Evolutionary conservation across 2,113 vertebrate species (phyloP).

Genomic region (Aleadryas rufinucha): DNA sequence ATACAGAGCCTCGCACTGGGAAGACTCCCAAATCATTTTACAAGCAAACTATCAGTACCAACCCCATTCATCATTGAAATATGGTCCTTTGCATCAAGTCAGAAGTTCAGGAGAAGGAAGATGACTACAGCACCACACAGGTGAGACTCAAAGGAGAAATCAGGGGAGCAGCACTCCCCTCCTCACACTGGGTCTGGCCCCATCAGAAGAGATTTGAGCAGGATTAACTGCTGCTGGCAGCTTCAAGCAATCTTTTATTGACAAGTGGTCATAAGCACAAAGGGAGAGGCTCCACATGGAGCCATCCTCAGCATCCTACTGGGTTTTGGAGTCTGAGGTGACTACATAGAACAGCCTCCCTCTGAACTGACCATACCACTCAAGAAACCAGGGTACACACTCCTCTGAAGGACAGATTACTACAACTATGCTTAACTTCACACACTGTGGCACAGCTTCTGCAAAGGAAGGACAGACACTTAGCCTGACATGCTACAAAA

Average conservation of each 20-base stretch:
- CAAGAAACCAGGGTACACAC: neutral
- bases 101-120: neutral
- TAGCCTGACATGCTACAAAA: neutral
- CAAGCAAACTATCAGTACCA: neutral
- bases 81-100: fast-evolving
- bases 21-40: neutral
- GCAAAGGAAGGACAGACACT: neutral
- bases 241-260: neutral
- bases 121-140: neutral
- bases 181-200: neutral
- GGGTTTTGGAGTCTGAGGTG: neutral
- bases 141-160: neutral
- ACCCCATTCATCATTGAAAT: neutral
- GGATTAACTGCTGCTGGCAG: neutral
- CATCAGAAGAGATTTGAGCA: neutral
- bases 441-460: neutral
- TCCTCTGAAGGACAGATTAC: neutral
- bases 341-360: neutral
- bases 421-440: neutral
- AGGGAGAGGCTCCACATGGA: neutral
- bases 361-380: neutral
- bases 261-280: neutral
- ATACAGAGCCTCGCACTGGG: neutral
- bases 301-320: neutral
- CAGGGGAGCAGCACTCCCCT: neutral